These are phyloP conservation scores for Epizoanthus illoricatus DNA, from an alignment of 92 coral and sea anemone species.

Conservation along the genomic window DNA sequence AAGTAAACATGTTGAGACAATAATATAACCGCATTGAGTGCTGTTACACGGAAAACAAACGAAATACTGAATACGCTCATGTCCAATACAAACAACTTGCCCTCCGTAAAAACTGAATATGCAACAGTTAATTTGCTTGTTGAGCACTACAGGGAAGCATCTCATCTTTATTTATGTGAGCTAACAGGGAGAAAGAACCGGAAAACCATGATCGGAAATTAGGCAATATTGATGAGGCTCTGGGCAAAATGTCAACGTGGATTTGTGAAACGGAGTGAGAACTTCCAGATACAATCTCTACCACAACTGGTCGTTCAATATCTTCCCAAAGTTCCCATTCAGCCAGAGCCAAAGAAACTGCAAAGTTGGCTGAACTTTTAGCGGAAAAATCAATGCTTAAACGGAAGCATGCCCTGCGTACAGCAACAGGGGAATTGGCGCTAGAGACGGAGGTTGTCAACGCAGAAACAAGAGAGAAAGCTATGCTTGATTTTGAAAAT, in stretches of 20 bases:
- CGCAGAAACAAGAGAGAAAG: slow-evolving; percentile 36
- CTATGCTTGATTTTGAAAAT: slow-evolving; percentile 6
- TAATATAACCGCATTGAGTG: neutral
- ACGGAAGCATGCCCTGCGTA: neutral
- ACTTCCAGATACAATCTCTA: too few species aligned
- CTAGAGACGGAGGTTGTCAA: slow-evolving; percentile 39
- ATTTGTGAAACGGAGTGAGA: neutral
- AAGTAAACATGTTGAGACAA: slow-evolving; percentile 19
- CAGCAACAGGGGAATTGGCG: slow-evolving; percentile 11
- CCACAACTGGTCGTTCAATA: too few species aligned
- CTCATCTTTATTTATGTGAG: neutral
- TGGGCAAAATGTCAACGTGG: neutral
- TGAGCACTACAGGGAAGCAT: slow-evolving; percentile 30
- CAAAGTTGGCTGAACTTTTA: slow-evolving; percentile 7
- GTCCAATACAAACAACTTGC: slow-evolving; percentile 30
- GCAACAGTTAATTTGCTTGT: neutral
- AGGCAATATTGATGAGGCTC: neutral
- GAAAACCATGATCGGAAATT: neutral
- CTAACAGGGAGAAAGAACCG: neutral
- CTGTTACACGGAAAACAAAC: slow-evolving; percentile 39
- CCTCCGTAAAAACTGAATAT: slow-evolving; percentile 37
- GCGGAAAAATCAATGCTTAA: slow-evolving; percentile 34
- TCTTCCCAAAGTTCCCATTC: too few species aligned
- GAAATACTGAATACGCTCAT: slow-evolving; percentile 21
- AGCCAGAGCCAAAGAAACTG: neutral